A percentile compares a stretch with the other conserved stretches of the same genome.
Conservation (phyloP, 2,888 invertebrate genomes). For the Acheta domesticus region DNA sequence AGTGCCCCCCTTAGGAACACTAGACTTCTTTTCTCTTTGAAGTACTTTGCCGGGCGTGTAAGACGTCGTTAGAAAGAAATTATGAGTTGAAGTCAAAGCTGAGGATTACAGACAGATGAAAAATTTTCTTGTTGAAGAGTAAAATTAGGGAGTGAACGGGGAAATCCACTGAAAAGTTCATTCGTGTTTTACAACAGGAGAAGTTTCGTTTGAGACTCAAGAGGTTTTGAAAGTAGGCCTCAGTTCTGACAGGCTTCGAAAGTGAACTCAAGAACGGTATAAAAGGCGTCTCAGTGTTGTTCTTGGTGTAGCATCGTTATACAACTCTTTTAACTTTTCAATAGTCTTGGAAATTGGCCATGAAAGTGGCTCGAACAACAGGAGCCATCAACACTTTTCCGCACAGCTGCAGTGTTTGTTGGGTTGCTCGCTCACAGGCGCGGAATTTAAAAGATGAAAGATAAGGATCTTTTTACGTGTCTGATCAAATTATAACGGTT, state of each 20-base stretch:
- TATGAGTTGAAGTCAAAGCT: not conserved
- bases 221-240: not conserved
- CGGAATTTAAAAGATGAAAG: too few species aligned
- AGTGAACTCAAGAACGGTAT: not conserved
- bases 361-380: not conserved
- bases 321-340: not conserved
- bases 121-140: slow-evolving; percentile 18
- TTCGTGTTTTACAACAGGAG: not conserved
- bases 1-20: not conserved
- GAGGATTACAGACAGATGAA: slow-evolving; percentile 9
- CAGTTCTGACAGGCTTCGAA: not conserved
- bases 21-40: not conserved
- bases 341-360: not conserved
- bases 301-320: slow-evolving; percentile 4
- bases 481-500: too few species aligned
- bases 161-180: not conserved
- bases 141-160: not conserved
- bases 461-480: too few species aligned
- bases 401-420: too few species aligned
- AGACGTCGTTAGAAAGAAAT: not conserved
- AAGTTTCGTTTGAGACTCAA: not conserved
- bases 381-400: too few species aligned
- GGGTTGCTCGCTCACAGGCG: too few species aligned
- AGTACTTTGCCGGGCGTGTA: not conserved
- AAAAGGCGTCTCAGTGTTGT: not conserved